Conservation (phyloP, 1,140 invertebrate genomes). For the Thaumetopoea pityocampa region DNA sequence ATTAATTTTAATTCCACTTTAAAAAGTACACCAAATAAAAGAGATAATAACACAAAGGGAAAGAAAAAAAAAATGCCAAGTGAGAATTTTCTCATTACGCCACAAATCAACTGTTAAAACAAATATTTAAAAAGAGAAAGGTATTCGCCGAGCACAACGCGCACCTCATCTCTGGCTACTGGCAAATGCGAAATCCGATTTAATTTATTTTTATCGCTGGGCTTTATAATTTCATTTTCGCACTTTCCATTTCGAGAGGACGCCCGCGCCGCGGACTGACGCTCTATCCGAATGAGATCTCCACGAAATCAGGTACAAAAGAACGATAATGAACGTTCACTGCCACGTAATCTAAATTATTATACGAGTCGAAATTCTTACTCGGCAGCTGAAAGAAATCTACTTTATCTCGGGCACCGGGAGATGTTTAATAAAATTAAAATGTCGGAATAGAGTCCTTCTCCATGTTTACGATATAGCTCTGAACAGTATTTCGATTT, state of each 20-base stretch:
- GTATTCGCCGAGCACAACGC: slow-evolving; percentile 67
- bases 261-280: slow-evolving; percentile 65
- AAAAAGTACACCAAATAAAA: slow-evolving; percentile 18
- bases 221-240: slow-evolving; percentile 76
- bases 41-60: slow-evolving; percentile 32
- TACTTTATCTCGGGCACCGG: slow-evolving; percentile 66
- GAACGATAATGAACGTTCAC: slow-evolving; percentile 75
- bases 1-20: slow-evolving; percentile 4
- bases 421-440: slow-evolving; percentile 75
- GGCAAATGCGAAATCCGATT: slow-evolving; percentile 73
- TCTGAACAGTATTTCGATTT: slow-evolving; percentile 61
- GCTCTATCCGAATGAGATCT: slow-evolving; percentile 75
- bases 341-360: slow-evolving; percentile 75
- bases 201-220: slow-evolving; percentile 76
- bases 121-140: slow-evolving; percentile 72
- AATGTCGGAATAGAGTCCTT: slow-evolving; percentile 56
- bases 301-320: slow-evolving; percentile 75
- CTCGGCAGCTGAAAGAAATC: slow-evolving; percentile 72
- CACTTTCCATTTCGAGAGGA: slow-evolving; percentile 73
- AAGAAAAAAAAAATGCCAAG: slow-evolving; percentile 48
- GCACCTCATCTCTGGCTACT: slow-evolving; percentile 65
- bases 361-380: slow-evolving; percentile 74
- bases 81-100: slow-evolving; percentile 66
- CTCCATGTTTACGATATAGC: slow-evolving; percentile 57
- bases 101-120: slow-evolving; percentile 72